A percentile compares a stretch with the other conserved stretches of the same genome.
Evolutionary conservation across 2,113 vertebrate genomes (phyloP).

Genomic region (Mystacornis crossleyi): DNA sequence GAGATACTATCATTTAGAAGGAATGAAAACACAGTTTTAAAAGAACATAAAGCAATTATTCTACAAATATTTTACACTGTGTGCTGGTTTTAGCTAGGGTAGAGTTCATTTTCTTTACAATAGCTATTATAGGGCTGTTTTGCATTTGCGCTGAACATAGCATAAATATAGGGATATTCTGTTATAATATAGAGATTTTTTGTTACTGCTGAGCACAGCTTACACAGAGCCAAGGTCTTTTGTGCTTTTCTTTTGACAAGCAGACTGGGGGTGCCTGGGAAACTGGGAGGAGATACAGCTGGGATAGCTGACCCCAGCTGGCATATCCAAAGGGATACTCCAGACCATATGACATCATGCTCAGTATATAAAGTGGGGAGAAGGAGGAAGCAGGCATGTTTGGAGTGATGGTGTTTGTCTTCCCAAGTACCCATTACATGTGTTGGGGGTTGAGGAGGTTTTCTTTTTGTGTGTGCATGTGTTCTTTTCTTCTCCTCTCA

Average conservation of each 20-base stretch:
- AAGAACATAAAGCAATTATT: not conserved
- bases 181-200: not conserved
- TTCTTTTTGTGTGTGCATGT: no score
- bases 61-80: not conserved
- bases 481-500: no score
- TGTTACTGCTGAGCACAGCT: not conserved
- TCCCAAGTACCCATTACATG: fast-evolving
- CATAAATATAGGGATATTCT: not conserved
- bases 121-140: not conserved
- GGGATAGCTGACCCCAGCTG: not conserved
- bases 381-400: not conserved
- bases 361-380: not conserved
- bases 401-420: not conserved
- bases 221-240: not conserved
- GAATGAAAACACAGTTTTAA: not conserved
- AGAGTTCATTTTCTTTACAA: not conserved
- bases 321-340: not conserved
- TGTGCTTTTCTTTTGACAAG: not conserved
- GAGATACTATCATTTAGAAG: not conserved
- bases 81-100: not conserved
- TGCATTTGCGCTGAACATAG: not conserved
- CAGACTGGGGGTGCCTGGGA: not conserved
- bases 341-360: not conserved
- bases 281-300: not conserved
- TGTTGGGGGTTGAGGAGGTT: no score